phyloP scores from a whole-genome alignment of 2,888 invertebrate genomes.

The Antheraea yamamai region DNA sequence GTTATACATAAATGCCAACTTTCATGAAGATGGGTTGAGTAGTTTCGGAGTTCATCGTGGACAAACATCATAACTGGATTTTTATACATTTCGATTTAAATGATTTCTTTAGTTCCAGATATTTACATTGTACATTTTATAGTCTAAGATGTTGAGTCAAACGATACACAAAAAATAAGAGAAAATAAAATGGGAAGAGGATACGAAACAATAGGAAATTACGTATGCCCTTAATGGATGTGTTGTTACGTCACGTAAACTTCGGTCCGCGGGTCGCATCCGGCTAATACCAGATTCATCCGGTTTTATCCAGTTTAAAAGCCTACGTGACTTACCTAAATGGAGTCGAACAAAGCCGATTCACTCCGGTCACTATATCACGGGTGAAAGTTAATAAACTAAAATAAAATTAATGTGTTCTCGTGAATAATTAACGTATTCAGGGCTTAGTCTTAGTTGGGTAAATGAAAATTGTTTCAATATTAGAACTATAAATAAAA shows the following conservation, averaged over 20 bases:
- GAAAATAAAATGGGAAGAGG: slow-evolving; percentile 15
- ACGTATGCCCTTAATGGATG: slow-evolving; percentile 26
- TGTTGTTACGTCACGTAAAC: slow-evolving; percentile 30
- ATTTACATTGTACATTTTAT: background rate
- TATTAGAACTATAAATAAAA: background rate
- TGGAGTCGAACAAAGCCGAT: slow-evolving; percentile 34
- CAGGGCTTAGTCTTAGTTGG: background rate
- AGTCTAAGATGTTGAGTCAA: background rate
- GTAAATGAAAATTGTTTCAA: background rate
- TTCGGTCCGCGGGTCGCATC: slow-evolving; percentile 24
- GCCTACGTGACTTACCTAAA: slow-evolving; percentile 52
- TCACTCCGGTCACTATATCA: slow-evolving; percentile 24
- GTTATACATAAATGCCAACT: too few species aligned
- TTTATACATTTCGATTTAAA: too few species aligned
- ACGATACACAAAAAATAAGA: background rate
- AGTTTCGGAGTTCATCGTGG: too few species aligned
- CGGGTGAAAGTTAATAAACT: slow-evolving; percentile 20
- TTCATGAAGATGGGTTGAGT: too few species aligned
- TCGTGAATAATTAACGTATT: slow-evolving; percentile 14
- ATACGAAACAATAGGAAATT: slow-evolving; percentile 23
- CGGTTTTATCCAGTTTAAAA: slow-evolving; percentile 41
- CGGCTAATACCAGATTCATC: slow-evolving; percentile 33
- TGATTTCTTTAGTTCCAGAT: background rate
- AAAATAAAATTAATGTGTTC: slow-evolving; percentile 15
- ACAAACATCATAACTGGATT: too few species aligned